Conservation (phyloP, 2,888 invertebrate genomes). For the Dorcus hopei region DNA sequence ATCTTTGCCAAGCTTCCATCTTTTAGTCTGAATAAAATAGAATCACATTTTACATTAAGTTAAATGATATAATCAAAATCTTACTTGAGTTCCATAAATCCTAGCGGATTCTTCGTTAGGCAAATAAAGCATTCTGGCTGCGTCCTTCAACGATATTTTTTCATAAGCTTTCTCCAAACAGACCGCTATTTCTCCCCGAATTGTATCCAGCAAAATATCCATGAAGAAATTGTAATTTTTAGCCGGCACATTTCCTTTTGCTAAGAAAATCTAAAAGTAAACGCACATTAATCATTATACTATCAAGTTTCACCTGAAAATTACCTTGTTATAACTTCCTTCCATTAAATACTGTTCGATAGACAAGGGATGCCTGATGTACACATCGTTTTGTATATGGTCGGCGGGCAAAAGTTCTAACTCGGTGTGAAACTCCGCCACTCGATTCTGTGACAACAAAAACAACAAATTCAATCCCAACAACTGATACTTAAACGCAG, state of each 20-base stretch:
- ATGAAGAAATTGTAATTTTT: slow-evolving; percentile 95
- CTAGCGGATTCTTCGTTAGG: slow-evolving; percentile 72
- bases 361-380: slow-evolving; percentile 90
- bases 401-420: slow-evolving; percentile 89
- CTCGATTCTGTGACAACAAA: slow-evolving; percentile 90
- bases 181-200: slow-evolving; percentile 92
- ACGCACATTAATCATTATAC: neutral
- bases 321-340: slow-evolving; percentile 95
- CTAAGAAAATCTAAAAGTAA: slow-evolving; percentile 68
- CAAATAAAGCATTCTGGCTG: slow-evolving; percentile 85
- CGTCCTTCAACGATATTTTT: slow-evolving; percentile 81
- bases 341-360: slow-evolving; percentile 99
- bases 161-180: slow-evolving; percentile 97
- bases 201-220: slow-evolving; percentile 92
- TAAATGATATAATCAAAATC: slow-evolving; percentile 10
- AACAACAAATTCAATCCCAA: slow-evolving; percentile 92
- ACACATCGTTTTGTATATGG: slow-evolving; percentile 88
- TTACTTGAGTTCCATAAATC: slow-evolving; percentile 76
- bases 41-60: slow-evolving; percentile 4
- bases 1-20: slow-evolving; percentile 76
- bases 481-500: slow-evolving; percentile 90
- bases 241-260: slow-evolving; percentile 94
- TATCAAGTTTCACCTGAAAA: slow-evolving; percentile 5
- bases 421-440: slow-evolving; percentile 98
- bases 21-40: slow-evolving; percentile 57